Conservation (phyloP, 2,888 invertebrate genomes). For the Anthrax anthrax region DNA sequence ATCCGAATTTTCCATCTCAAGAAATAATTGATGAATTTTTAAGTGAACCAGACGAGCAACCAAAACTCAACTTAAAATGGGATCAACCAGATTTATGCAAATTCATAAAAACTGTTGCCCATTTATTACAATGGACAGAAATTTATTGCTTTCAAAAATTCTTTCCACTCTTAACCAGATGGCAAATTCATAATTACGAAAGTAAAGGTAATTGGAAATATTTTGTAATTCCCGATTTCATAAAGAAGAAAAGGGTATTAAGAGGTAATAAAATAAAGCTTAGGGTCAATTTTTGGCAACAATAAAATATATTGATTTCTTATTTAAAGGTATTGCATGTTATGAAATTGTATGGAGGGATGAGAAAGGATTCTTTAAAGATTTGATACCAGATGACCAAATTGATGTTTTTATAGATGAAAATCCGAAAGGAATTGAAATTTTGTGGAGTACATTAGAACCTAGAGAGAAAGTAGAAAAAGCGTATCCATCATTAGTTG, state of each 20-base stretch:
- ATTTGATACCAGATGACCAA: slow-evolving; percentile 46
- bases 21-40: slow-evolving; percentile 62
- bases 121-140: slow-evolving; percentile 57
- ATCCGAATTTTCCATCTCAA: slow-evolving; percentile 53
- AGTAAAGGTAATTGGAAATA: slow-evolving; percentile 1
- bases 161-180: slow-evolving; percentile 58
- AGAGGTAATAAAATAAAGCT: slow-evolving; percentile 45
- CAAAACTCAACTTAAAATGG: slow-evolving; percentile 43
- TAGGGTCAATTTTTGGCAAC: slow-evolving; percentile 46
- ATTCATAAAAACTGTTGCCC: slow-evolving; percentile 52
- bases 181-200: slow-evolving; percentile 41
- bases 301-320: not conserved
- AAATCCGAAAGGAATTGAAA: slow-evolving; percentile 33
- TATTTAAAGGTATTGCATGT: slow-evolving; percentile 43
- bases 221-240: slow-evolving; percentile 36
- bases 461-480: slow-evolving; percentile 46
- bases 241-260: slow-evolving; percentile 43
- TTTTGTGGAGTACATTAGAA: slow-evolving; percentile 52
- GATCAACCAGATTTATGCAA: slow-evolving; percentile 51
- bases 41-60: slow-evolving; percentile 38
- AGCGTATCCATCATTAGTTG: slow-evolving; percentile 49
- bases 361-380: slow-evolving; percentile 39
- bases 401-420: slow-evolving; percentile 36
- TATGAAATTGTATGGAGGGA: slow-evolving; percentile 61
- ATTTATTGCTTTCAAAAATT: slow-evolving; percentile 65